These are phyloP conservation scores for Hyles euphorbiae DNA, from an alignment of 1,140 invertebrate species.

Conservation along the genomic window DNA sequence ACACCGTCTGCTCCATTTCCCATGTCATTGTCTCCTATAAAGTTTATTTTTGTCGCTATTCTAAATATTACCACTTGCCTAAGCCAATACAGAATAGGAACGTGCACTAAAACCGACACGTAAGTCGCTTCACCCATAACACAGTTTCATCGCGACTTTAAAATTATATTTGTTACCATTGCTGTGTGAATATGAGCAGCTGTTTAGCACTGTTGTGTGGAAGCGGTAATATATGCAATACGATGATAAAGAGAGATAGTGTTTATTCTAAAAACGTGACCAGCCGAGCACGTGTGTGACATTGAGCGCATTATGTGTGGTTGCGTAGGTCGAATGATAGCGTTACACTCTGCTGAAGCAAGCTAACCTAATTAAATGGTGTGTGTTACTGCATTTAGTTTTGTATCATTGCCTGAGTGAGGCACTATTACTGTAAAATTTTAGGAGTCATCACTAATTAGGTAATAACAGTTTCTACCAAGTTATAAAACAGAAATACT, in stretches of 20 bases:
- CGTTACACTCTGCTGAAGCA: not conserved
- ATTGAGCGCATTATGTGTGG: conserved; percentile 10
- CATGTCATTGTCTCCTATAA: conserved; percentile 1
- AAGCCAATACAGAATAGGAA: conserved; percentile 6
- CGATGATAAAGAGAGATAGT: not conserved
- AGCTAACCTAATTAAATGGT: too few species aligned
- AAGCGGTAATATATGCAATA: conserved; percentile 6
- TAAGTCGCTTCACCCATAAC: not conserved
- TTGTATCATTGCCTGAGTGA: too few species aligned
- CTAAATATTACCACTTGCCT: conserved; percentile 4
- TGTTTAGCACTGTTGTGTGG: not conserved
- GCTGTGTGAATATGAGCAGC: not conserved
- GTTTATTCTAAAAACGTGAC: conserved; percentile 14
- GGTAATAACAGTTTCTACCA: too few species aligned
- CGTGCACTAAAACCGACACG: not conserved
- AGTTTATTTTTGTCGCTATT: conserved; percentile 4
- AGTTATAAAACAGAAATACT: too few species aligned
- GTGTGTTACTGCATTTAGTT: too few species aligned
- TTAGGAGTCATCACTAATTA: too few species aligned
- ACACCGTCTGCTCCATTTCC: not conserved
- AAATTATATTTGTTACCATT: conserved; percentile 5
- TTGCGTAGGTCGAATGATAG: conserved; percentile 4
- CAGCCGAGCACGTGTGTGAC: conserved; percentile 14
- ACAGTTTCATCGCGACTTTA: not conserved
- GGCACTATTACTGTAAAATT: too few species aligned